Base-by-base conservation (phyloP, 1,140 invertebrate genomes). In the Zaprionus inermis region DNA sequence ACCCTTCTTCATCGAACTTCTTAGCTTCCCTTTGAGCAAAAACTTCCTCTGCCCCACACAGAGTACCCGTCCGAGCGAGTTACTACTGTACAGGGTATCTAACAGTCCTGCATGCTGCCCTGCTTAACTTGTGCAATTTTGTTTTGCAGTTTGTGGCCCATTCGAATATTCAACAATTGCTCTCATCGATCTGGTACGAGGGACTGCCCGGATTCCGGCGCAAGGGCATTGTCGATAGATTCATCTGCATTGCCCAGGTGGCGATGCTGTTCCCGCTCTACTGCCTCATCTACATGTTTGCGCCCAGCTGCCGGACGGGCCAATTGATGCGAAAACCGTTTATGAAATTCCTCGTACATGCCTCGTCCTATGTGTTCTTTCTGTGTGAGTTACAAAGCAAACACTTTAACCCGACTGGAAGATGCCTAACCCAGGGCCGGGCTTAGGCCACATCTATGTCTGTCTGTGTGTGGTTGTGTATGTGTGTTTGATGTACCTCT, bases 331-430 rank as follows among this genome's bases (percentile, higher is more conserved):
- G 96, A 72, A 97, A 96, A 84, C 98, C 98, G 0, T 98, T 98
- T 91, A 97, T 98, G 95, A 98, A 98, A 92, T 99, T 99, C 92
- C 94, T 98, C 68, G 96, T 97, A 65, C 97, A 98, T 88, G 97
- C 97, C 0, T 96, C 97, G 0, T 98, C 97, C 14, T 98, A 98
- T 92, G 93, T 98, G 41, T 97, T 98, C 93, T 98, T 98, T 92
- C 93, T 99, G 46, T 93, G 97, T 97, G 91, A 95, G 95, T 16
- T n/a, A 44, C 38, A 44, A 44, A n/a, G 36, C 12, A 72, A 76
- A 78, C 79, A 60, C n/a, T 51, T 60, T 52, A 78, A 73, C 38
- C 46, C 22, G 44, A 58, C 11, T 12, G 11, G 12, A 12, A 14
- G 44, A 63, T 32, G 66, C 20, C 3, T 7, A 14, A 9, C 7